phyloP scores from a whole-genome alignment of 2,113 vertebrate genomes.

The Blennius ocellaris region DNA sequence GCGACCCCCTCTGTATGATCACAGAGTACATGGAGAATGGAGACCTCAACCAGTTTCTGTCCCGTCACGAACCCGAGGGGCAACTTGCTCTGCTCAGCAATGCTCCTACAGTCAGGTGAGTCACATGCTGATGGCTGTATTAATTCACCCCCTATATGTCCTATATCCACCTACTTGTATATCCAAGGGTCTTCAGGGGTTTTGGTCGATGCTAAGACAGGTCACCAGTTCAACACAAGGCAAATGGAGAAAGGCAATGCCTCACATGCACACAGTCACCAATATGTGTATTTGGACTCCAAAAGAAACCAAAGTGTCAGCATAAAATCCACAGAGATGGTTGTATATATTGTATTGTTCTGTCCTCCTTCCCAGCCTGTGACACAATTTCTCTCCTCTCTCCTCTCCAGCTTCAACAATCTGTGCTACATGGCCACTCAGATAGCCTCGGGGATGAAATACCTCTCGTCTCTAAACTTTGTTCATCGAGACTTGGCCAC shows the following conservation, averaged over 20 bases:
- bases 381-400: background rate
- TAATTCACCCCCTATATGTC: too few species aligned
- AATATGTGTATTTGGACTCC: too few species aligned
- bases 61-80: constrained; percentile 88
- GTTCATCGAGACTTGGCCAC: constrained; percentile 98
- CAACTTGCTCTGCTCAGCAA: constrained; percentile 74
- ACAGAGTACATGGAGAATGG: constrained; percentile 99
- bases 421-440: constrained; percentile 95
- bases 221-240: too few species aligned
- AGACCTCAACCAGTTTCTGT: constrained; percentile 98
- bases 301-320: too few species aligned
- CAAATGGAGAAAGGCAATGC: too few species aligned
- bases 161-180: too few species aligned
- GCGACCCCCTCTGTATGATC: constrained; percentile 97
- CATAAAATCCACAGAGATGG: too few species aligned
- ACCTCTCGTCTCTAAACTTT: constrained; percentile 96
- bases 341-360: background rate
- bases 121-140: accelerated
- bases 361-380: background rate
- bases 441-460: constrained; percentile 98
- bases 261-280: too few species aligned
- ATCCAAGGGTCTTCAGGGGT: too few species aligned
- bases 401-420: constrained; percentile 84
- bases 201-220: too few species aligned
- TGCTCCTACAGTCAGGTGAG: constrained; percentile 87